Percentiles rank a stretch among this genome's conserved stretches.
These are phyloP conservation scores for Podarcis lilfordi DNA, from an alignment of 2,797 vertebrate genomes.

Conservation along the genomic window DNA sequence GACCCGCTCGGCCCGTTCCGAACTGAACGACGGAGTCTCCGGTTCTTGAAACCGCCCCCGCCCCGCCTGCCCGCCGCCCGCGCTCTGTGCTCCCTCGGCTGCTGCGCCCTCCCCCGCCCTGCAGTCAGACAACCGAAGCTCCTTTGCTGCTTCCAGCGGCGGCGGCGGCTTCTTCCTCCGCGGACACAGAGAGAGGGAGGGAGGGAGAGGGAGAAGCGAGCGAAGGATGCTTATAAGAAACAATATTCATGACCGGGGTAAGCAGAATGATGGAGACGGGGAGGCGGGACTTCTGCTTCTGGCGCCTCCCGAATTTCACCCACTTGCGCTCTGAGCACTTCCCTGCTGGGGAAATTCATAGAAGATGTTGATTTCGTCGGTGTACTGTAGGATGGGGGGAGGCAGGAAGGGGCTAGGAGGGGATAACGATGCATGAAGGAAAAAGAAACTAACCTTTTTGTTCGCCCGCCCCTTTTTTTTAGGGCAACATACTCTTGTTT, in stretches of 20 bases:
- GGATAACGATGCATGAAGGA: neutral
- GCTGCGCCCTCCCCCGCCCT: neutral
- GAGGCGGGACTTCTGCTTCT: constrained; percentile 50
- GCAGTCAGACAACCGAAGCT: constrained; percentile 6
- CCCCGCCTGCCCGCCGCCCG: neutral
- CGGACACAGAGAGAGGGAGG: neutral
- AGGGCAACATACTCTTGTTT: neutral
- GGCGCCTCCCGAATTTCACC: constrained; percentile 41
- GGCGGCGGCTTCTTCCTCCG: constrained; percentile 11
- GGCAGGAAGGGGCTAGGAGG: too few relatives aligned
- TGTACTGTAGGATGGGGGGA: too few relatives aligned
- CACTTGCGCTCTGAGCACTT: constrained; percentile 36
- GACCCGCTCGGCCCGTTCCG: neutral
- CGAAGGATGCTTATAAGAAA: constrained; percentile 48
- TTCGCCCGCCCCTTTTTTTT: neutral
- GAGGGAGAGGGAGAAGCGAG: neutral
- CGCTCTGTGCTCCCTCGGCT: neutral
- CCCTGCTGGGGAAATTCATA: neutral
- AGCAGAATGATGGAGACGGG: constrained; percentile 42
- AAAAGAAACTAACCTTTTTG: neutral
- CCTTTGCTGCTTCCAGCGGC: neutral
- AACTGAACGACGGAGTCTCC: neutral
- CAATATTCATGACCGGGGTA: constrained; percentile 60
- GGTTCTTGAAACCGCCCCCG: neutral
- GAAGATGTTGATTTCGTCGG: constrained; percentile 35